Percentiles rank a stretch among this genome's conserved stretches.
phyloP scores from a whole-genome alignment of 2,888 invertebrate genomes.

The Agriopis aurantiaria region DNA sequence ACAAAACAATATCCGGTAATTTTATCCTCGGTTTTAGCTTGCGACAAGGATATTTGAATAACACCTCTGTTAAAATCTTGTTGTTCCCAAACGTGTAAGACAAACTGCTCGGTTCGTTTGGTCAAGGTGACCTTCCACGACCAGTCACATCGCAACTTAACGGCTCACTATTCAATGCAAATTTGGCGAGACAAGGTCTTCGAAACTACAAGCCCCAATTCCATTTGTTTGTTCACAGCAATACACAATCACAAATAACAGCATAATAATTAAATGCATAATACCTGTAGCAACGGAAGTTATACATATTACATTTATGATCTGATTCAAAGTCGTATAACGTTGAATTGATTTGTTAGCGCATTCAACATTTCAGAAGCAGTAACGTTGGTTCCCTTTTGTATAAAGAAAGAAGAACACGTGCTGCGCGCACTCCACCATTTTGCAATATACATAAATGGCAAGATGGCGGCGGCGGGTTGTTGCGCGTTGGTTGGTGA shows the following conservation, averaged over 20 bases:
- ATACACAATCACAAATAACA: not conserved
- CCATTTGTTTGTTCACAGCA: conserved; percentile 42
- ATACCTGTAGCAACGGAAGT: not conserved
- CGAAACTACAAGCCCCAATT: conserved; percentile 56
- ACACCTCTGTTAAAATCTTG: not conserved
- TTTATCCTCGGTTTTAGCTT: not conserved
- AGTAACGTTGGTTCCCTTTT: conserved; percentile 54
- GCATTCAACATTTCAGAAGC: conserved; percentile 53
- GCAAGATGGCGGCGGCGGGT: conserved; percentile 83
- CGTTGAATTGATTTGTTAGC: conserved; percentile 34
- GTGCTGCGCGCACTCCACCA: conserved; percentile 77
- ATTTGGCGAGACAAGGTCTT: conserved; percentile 73
- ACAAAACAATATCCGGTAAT: not conserved
- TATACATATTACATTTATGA: not conserved
- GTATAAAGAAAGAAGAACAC: conserved; percentile 78
- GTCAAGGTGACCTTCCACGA: conserved; percentile 81
- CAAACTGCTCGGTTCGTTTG: conserved; percentile 64
- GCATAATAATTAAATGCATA: not conserved
- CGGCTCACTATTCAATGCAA: conserved; percentile 81
- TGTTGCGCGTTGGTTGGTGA: conserved; percentile 72
- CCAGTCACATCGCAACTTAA: conserved; percentile 72
- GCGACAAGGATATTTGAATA: not conserved
- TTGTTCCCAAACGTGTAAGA: conserved; percentile 49
- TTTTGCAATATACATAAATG: conserved; percentile 85
- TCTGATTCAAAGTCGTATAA: not conserved